Evolutionary conservation across 2,797 vertebrate genomes (phyloP).

Genomic region (Pseudopleuronectes americanus): DNA sequence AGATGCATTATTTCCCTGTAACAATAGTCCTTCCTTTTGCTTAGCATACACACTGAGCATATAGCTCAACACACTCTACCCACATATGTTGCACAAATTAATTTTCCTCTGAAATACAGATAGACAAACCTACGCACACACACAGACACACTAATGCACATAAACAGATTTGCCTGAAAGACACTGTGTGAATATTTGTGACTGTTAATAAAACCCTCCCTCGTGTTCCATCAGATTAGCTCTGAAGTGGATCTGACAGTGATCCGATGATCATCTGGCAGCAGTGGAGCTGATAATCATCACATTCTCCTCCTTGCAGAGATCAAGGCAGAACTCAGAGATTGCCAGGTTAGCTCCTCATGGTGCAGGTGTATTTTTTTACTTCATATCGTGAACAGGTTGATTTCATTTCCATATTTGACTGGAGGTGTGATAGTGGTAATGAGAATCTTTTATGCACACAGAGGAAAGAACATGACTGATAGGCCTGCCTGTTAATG

Average conservation of each 20-base stretch:
- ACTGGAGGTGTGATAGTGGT: constrained; percentile 52
- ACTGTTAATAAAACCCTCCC: constrained; percentile 53
- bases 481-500: constrained; percentile 10
- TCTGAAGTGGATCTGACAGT: constrained; percentile 45
- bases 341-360: constrained; percentile 9
- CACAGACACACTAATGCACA: constrained; percentile 3
- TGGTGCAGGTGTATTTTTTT: constrained; percentile 39
- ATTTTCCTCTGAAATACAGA: constrained; percentile 25
- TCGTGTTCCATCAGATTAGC: constrained; percentile 44
- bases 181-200: constrained; percentile 28
- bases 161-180: constrained; percentile 32
- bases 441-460: constrained; percentile 54
- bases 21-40: constrained; percentile 49
- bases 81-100: constrained; percentile 18
- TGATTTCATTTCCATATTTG: constrained; percentile 65
- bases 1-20: constrained; percentile 43
- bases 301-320: constrained; percentile 46
- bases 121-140: background rate
- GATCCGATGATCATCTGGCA: constrained; percentile 44
- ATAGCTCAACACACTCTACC: constrained; percentile 13
- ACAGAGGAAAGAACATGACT: constrained; percentile 35
- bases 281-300: constrained; percentile 48
- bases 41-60: constrained; percentile 33
- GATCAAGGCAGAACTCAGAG: constrained; percentile 51
- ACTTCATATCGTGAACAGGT: constrained; percentile 45